Evolutionary conservation across 2,113 vertebrate genomes (phyloP), one percentile per base, ranked within the genome.

Genomic region (Platichthys flesus): DNA sequence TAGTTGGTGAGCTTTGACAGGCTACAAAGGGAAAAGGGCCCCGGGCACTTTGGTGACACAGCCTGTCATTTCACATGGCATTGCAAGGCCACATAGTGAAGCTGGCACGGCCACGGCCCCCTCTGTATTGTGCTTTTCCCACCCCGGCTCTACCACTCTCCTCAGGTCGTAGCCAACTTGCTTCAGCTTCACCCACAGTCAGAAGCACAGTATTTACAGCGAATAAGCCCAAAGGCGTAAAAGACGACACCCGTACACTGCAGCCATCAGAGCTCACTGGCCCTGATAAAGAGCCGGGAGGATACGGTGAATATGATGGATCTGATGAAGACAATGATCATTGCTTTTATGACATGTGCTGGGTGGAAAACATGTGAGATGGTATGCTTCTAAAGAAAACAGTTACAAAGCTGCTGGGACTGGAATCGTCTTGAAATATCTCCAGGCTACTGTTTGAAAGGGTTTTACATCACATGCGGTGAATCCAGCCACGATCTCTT

Each of bases 61-160:
- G 82, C 91, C 91, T 94, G 93, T 94, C 94, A 94, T 94, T 93
- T 95, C 92, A 86, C 89, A 94, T 94, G 94, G 83, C 92, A 88
- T 87, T 77, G 88, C 91, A 75, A 69, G 87, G 88, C 86, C 89
- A 88, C 90, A 90, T 89, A 89, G 93, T 93, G 89, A 91, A 92
- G 88, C 90, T 93, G 93, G 93, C 93, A 93, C 71, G 72, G 86
- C 89, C 59, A 15, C 84, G 84, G 85, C 84, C 91, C 82, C 80
- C 81, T 85, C 85, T 80, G 81, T 74, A 86, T 85, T 91, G 88
- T 85, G 88, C 92, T 91, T 88, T 90, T 93, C 85, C 88, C 89
- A 91, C 89, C 88, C 85, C 81, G 85, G 77, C 64, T 75, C 80
- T 63, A 63, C 72, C 81, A 16, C 74, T 79, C 82, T 89, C 74